These are phyloP conservation scores for Salmo trutta DNA, from an alignment of 2,797 vertebrate genomes.

Conservation along the genomic window DNA sequence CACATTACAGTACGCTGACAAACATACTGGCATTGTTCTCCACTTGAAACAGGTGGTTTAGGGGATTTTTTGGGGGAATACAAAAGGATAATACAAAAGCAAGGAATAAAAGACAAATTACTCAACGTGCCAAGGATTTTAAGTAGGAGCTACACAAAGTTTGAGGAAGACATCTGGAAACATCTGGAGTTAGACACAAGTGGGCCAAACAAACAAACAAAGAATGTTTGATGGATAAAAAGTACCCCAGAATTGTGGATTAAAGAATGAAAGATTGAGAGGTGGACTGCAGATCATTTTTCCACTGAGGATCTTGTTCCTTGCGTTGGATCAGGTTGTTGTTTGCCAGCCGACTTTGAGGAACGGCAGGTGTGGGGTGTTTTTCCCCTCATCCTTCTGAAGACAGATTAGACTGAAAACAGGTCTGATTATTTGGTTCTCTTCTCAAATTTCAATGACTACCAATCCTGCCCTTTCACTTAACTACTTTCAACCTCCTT, in stretches of 20 bases:
- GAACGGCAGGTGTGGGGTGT: constrained; percentile 43
- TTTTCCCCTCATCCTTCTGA: not conserved
- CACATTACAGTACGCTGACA: constrained; percentile 10
- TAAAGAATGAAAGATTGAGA: constrained; percentile 32
- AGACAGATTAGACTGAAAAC: constrained; percentile 5
- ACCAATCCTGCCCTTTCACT: constrained; percentile 48
- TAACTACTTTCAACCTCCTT: constrained; percentile 40
- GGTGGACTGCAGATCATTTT: constrained; percentile 12
- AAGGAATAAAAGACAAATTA: not conserved
- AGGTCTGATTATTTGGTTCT: constrained; percentile 9
- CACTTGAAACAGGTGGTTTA: not conserved
- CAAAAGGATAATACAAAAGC: not conserved
- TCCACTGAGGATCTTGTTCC: constrained; percentile 18
- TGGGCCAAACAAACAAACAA: not conserved
- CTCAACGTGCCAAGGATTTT: not conserved
- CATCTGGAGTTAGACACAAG: not conserved
- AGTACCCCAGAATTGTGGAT: constrained; percentile 34
- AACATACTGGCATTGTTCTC: constrained; percentile 3
- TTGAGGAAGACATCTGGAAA: constrained; percentile 48
- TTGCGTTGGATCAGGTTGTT: constrained; percentile 3
- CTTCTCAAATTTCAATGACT: no score
- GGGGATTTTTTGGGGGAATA: not conserved
- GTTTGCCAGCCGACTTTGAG: not conserved
- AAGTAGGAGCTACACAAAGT: not conserved
- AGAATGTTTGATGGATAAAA: constrained; percentile 24